Evolutionary conservation across 2,797 vertebrate species (phyloP).

Genomic region (Momotus momota): DNA sequence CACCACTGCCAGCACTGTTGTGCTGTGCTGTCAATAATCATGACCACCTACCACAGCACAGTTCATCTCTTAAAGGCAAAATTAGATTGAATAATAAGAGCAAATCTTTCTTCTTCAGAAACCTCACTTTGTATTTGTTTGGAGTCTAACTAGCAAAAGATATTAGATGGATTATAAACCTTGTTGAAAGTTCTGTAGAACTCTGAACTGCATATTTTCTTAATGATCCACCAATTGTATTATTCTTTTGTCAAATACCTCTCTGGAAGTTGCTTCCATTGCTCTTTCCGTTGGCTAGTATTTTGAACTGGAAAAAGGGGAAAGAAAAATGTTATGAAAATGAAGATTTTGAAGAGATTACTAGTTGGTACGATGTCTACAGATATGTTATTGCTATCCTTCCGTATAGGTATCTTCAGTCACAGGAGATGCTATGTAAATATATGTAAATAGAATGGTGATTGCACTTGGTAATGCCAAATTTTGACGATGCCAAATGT

Average conservation of each 20-base stretch:
- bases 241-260: neutral
- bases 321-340: neutral
- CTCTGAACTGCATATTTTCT: neutral
- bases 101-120: neutral
- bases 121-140: neutral
- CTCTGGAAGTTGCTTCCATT: neutral
- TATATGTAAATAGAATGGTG: neutral
- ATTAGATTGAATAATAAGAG: neutral
- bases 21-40: neutral
- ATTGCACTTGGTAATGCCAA: neutral
- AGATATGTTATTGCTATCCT: neutral
- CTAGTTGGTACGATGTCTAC: neutral
- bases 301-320: neutral
- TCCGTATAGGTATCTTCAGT: neutral
- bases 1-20: neutral
- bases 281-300: fast-evolving
- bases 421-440: neutral
- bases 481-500: neutral
- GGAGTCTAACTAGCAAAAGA: neutral
- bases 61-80: neutral
- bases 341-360: neutral
- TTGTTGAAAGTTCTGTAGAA: neutral
- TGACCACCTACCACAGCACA: neutral
- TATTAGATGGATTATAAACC: neutral
- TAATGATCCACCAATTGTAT: neutral